phyloP scores from a whole-genome alignment of 2,113 vertebrate species.

The Centrocercus urophasianus region DNA sequence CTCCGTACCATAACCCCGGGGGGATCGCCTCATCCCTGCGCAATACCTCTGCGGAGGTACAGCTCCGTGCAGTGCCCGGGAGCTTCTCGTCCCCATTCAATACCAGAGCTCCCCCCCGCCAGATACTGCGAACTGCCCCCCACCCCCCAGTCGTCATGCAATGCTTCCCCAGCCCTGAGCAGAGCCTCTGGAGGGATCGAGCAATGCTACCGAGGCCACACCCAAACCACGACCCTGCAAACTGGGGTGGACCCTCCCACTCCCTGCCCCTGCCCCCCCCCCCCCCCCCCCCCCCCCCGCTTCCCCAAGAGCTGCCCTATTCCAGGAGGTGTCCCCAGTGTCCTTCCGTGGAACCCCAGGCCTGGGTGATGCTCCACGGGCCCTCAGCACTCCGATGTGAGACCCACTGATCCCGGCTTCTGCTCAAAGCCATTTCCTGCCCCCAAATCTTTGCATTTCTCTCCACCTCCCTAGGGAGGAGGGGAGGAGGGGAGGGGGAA shows the following conservation, averaged over 20 bases:
- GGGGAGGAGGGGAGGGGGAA: no score
- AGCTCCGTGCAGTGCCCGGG: background rate
- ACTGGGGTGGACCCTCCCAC: no score
- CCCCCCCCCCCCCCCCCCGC: no score
- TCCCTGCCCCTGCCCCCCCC: no score
- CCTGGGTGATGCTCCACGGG: no score
- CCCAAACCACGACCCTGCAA: no score
- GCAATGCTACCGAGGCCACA: background rate
- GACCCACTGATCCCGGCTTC: background rate
- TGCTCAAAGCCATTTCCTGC: background rate
- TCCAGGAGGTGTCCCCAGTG: background rate
- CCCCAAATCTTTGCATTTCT: background rate
- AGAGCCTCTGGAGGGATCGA: accelerated
- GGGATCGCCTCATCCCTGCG: no score
- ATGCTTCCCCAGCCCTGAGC: background rate
- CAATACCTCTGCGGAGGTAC: background rate
- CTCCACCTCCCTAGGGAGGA: background rate
- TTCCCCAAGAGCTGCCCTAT: background rate
- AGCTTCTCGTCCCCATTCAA: background rate
- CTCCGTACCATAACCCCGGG: no score
- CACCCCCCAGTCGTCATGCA: background rate
- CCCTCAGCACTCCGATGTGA: background rate
- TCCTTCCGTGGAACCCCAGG: background rate
- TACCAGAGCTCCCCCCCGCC: background rate
- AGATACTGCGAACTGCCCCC: no score